Evolutionary conservation across 2,113 vertebrate genomes (phyloP).

Genomic region (Micronycteris hirsuta): DNA sequence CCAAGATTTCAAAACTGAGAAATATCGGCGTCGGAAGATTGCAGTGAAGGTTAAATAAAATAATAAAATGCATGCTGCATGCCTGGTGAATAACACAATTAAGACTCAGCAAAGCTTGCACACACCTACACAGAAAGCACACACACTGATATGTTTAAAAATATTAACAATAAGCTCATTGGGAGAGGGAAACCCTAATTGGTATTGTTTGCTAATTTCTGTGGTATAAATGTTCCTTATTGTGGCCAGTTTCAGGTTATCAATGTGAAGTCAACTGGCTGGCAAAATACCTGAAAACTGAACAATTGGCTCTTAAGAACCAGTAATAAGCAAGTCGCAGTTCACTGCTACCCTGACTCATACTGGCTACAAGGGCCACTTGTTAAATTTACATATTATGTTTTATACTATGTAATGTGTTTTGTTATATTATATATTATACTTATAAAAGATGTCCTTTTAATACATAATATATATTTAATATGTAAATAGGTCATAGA

Average conservation of each 20-base stretch:
- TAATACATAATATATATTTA: constrained; percentile 36
- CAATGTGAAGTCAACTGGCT: background rate
- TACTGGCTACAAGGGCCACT: background rate
- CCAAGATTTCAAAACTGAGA: background rate
- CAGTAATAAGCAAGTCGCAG: background rate
- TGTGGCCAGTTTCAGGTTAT: background rate
- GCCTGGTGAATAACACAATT: too few relatives aligned
- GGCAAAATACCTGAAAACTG: background rate
- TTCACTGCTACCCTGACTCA: background rate
- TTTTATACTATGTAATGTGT: background rate
- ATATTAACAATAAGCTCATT: background rate
- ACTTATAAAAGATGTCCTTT: background rate
- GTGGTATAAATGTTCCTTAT: background rate
- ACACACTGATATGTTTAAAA: background rate
- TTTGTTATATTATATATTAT: background rate
- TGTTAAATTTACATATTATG: background rate
- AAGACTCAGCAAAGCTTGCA: background rate
- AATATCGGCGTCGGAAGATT: background rate
- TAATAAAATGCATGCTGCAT: fast-evolving
- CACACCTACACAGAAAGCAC: too few relatives aligned
- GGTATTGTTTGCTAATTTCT: background rate
- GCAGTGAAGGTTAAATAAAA: background rate
- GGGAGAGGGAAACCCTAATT: background rate
- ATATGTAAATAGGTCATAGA: constrained; percentile 25
- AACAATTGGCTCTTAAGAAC: background rate